Evolutionary conservation across 2,113 vertebrate genomes (phyloP).

Genomic region (Todiramphus saurophagus): DNA sequence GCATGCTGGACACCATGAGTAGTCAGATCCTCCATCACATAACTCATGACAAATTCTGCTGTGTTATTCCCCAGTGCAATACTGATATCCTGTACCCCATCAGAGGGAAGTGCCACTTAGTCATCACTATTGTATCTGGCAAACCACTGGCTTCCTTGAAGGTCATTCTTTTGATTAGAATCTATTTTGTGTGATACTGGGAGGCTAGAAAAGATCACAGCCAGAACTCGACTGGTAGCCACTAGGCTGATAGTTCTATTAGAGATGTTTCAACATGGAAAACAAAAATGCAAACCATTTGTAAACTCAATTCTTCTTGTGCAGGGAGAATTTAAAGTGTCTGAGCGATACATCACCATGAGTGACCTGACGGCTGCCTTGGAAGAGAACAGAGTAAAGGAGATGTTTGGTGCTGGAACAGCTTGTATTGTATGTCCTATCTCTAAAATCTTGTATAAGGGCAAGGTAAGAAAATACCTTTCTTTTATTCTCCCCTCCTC

Average conservation of each 20-base stretch:
- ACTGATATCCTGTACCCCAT: not conserved
- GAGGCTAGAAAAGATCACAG: not conserved
- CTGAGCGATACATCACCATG: constrained; percentile 88
- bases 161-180: not conserved
- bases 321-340: constrained; percentile 88
- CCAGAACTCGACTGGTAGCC: not conserved
- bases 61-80: not conserved
- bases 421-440: constrained; percentile 88
- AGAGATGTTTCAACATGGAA: not conserved
- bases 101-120: not conserved
- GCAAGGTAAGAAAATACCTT: constrained; percentile 74
- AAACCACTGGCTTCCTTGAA: not conserved
- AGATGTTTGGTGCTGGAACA: constrained; percentile 92
- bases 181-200: not conserved
- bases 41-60: not conserved
- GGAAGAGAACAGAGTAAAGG: constrained; percentile 81
- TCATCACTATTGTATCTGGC: not conserved
- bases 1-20: not conserved
- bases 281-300: not conserved
- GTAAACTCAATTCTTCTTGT: not conserved
- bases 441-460: constrained; percentile 81
- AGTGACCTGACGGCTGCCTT: constrained; percentile 77
- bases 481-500: no score
- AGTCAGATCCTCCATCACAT: not conserved
- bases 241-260: not conserved